Percentiles rank a stretch among this genome's conserved stretches.
Evolutionary conservation across 2,113 vertebrate genomes (phyloP).

Genomic region (Phylloscopus whistleri): DNA sequence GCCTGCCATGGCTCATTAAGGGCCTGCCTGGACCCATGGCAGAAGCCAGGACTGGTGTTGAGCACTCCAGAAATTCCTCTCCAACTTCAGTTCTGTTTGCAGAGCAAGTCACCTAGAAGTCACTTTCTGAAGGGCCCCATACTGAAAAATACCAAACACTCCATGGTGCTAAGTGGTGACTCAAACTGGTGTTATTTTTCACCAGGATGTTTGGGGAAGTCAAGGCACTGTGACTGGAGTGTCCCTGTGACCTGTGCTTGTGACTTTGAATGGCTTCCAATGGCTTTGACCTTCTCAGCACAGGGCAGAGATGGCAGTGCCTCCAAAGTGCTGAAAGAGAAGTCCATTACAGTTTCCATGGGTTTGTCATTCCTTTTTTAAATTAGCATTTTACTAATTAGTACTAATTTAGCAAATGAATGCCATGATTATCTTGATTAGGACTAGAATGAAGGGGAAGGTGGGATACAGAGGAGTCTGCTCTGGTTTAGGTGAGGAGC

Average conservation of each 20-base stretch:
- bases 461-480: not conserved
- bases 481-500: not conserved
- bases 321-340: not conserved
- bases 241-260: not conserved
- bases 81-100: conserved; percentile 15
- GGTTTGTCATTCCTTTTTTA: not conserved
- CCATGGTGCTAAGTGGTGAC: not conserved
- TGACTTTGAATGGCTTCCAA: not conserved
- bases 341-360: not conserved
- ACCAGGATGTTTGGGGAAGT: not conserved
- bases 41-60: not conserved
- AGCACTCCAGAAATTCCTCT: conserved; percentile 53
- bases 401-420: not conserved
- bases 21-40: not conserved
- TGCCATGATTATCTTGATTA: not conserved
- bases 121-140: not conserved
- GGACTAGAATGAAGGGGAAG: not conserved
- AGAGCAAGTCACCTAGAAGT: conserved; percentile 8
- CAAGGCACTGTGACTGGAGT: not conserved
- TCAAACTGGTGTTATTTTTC: not conserved
- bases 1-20: not conserved
- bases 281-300: not conserved
- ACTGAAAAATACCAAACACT: conserved; percentile 10
- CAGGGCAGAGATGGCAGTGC: not conserved
- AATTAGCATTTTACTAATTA: not conserved